Conservation (phyloP, 1,140 invertebrate species). For the Trichogramma pretiosum region DNA sequence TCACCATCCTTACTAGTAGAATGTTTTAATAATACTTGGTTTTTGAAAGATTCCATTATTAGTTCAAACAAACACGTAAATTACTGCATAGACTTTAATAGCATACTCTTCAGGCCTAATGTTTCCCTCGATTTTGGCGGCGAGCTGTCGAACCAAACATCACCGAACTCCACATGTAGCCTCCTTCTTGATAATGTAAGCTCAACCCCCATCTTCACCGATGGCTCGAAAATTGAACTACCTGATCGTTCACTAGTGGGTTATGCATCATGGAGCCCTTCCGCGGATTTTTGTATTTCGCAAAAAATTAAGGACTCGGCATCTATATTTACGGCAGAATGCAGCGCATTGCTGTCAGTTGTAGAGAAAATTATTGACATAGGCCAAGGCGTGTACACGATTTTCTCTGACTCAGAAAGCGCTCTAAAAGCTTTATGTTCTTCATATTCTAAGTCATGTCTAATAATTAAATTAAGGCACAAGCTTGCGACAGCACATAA, state of each 20-base stretch:
- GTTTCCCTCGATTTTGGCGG: not conserved
- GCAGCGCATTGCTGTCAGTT: not conserved
- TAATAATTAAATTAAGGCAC: not conserved
- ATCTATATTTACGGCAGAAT: not conserved
- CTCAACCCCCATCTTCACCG: not conserved
- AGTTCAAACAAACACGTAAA: not conserved
- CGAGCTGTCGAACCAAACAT: not conserved
- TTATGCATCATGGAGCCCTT: not conserved
- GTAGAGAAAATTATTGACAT: not conserved
- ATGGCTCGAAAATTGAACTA: not conserved
- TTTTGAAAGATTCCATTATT: not conserved
- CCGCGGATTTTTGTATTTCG: not conserved
- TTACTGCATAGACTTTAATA: not conserved
- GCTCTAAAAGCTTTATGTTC: not conserved
- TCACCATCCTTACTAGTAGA: not conserved
- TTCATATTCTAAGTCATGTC: not conserved
- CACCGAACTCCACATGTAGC: not conserved
- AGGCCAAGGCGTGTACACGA: not conserved
- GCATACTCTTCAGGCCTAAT: not conserved
- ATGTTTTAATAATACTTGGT: not conserved
- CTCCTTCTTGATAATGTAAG: not conserved
- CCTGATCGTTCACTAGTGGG: not conserved
- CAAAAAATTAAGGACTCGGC: not conserved
- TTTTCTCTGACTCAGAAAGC: constrained; percentile 10
- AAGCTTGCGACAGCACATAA: not conserved